Evolutionary conservation across 2,888 invertebrate species (phyloP), one percentile per base, ranked within the genome.

Genomic region (Lycocerus yunnanus): DNA sequence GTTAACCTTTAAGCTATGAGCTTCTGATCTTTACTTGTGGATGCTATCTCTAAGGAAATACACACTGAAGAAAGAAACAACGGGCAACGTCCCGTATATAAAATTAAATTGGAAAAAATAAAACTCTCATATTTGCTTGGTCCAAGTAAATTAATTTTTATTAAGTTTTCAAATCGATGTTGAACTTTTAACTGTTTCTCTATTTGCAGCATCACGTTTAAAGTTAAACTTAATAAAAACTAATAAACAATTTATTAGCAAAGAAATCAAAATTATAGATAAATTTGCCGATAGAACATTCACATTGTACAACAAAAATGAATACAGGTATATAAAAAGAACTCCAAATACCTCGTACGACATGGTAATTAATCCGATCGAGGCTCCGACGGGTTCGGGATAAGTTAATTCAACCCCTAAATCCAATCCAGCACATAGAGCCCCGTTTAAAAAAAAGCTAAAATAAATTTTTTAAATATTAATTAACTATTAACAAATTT

Each of bases 371-470:
- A 98, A 88, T 1, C 98, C 98, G 5, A 97, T 95, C 0, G 97
- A 95, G 0, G 97, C 97, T 10, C 97, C 97, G 88, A 98, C 98
- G 0, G 97, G 95, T 84, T 97, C 95, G 0, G 98, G 98, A 84
- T 96, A 98, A 0, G 98, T 98, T 21, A 98, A 89, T 88, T 98
- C 98, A 0, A 97, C 96, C 1, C 96, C 97, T 84, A 97, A 96
- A 86, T 98, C 98, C 87, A 97, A 98, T 2, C 97, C 97, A 20
- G 98, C 94, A 0, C 98, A 97, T 71, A 98, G 87, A 84, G 97
- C 97, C 16, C 98, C 98, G 15, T 97, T 97, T 95, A 97, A 96
- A 88, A 97, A 98, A 88, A 98, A 98, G 76, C 97, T 97, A 87
- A 10, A 88, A 88, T 24, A 9, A 2, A 24, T 2, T 24, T 10